These are phyloP conservation scores for Mizuhopecten yessoensis DNA, from an alignment of 1,140 invertebrate genomes.

Conservation along the genomic window DNA sequence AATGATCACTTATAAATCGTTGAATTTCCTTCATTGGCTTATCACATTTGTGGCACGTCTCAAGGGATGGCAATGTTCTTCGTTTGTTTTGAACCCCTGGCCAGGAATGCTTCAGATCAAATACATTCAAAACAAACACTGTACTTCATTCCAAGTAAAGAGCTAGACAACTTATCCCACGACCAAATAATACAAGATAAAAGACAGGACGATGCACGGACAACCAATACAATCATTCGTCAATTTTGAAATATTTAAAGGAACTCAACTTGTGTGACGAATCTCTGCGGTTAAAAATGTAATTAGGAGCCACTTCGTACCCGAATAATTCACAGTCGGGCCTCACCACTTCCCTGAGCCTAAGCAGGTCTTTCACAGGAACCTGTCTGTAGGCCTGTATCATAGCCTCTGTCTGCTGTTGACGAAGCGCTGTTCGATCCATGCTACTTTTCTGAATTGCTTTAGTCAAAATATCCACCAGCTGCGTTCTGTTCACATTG, in stretches of 20 bases:
- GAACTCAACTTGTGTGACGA: not conserved
- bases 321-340: constrained; percentile 59
- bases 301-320: constrained; percentile 54
- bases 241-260: not conserved
- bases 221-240: not conserved
- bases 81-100: too few species aligned
- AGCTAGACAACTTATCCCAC: too few species aligned
- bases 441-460: not conserved
- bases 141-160: too few species aligned
- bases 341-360: constrained; percentile 46
- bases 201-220: too few species aligned
- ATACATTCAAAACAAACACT: too few species aligned
- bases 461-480: constrained; percentile 36
- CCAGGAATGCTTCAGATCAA: too few species aligned
- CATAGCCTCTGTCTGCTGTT: constrained; percentile 53
- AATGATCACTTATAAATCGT: too few species aligned
- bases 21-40: too few species aligned
- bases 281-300: constrained; percentile 44
- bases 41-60: too few species aligned
- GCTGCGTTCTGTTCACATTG: not conserved
- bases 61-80: too few species aligned
- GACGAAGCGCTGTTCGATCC: constrained; percentile 34
- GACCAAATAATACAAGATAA: too few species aligned
- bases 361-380: constrained; percentile 49
- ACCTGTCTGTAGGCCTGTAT: constrained; percentile 58